These are phyloP conservation scores for Tupiocoris notatus DNA, from an alignment of 2,888 invertebrate genomes.

Conservation along the genomic window DNA sequence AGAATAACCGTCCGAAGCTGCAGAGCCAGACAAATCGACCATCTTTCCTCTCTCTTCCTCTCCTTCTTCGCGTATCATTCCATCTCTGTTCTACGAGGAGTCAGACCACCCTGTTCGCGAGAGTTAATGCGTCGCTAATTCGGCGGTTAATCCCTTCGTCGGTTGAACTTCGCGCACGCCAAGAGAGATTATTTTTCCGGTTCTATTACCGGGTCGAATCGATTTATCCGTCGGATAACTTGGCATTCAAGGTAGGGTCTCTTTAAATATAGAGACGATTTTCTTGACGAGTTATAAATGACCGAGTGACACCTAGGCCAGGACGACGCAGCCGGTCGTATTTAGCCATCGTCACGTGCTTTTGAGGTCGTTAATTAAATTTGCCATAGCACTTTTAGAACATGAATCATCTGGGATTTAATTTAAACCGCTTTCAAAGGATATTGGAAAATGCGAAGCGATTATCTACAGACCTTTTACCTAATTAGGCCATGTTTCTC, in stretches of 20 bases:
- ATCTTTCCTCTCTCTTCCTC: neutral
- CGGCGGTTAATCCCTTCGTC: neutral
- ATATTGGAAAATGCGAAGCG: no score
- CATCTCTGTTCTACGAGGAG: neutral
- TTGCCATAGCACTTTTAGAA: no score
- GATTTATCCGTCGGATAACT: neutral
- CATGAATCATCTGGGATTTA: no score
- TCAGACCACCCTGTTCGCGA: neutral
- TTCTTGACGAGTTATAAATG: neutral
- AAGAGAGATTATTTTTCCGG: neutral
- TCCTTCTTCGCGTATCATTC: neutral
- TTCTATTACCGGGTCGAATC: neutral
- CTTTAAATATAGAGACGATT: neutral
- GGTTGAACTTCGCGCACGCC: neutral
- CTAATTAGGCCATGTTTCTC: no score
- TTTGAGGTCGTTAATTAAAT: neutral
- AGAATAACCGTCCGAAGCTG: neutral
- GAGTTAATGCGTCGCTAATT: neutral
- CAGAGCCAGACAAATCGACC: neutral
- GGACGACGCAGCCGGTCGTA: neutral
- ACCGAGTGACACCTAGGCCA: neutral
- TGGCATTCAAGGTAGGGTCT: neutral
- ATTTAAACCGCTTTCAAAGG: no score
- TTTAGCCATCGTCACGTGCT: neutral
- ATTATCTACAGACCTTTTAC: no score